Percentiles rank a stretch among this genome's conserved stretches.
Conservation (phyloP, 2,888 invertebrate species). For the Lypha dubia region DNA sequence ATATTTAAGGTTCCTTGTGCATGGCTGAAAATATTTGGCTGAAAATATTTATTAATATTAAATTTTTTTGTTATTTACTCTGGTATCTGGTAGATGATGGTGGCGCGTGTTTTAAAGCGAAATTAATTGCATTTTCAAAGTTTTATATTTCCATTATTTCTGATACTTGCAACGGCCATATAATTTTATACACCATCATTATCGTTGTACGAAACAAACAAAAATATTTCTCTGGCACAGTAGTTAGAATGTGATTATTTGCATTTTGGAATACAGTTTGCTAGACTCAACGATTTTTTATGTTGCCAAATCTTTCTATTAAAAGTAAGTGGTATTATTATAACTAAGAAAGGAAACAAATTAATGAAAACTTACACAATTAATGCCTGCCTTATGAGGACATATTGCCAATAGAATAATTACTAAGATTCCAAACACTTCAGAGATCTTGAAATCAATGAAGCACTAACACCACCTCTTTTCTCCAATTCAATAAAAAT, state of each 20-base stretch:
- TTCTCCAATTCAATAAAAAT: neutral
- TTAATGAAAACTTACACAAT: too few relatives aligned
- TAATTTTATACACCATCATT: neutral
- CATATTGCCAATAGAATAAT: too few relatives aligned
- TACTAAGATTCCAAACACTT: too few relatives aligned
- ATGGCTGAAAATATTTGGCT: neutral
- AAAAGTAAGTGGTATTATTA: too few relatives aligned
- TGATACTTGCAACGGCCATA: neutral
- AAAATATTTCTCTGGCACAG: neutral
- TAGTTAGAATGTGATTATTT: neutral
- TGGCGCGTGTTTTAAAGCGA: constrained; percentile 30
- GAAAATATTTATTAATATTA: neutral
- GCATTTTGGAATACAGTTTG: neutral
- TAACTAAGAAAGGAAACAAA: too few relatives aligned
- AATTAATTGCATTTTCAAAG: constrained; percentile 49
- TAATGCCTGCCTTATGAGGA: too few relatives aligned
- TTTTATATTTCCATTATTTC: constrained; percentile 8
- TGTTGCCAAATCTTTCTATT: too few relatives aligned
- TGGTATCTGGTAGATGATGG: neutral
- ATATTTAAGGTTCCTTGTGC: too few relatives aligned
- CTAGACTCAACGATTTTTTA: too few relatives aligned
- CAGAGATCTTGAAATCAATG: too few relatives aligned
- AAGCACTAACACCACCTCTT: too few relatives aligned
- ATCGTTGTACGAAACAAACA: neutral
- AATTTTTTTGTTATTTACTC: neutral